Evolutionary conservation across 2,113 vertebrate species (phyloP), one percentile per base, ranked within the genome.

Genomic region (Brachyhypopomus occidentalis): DNA sequence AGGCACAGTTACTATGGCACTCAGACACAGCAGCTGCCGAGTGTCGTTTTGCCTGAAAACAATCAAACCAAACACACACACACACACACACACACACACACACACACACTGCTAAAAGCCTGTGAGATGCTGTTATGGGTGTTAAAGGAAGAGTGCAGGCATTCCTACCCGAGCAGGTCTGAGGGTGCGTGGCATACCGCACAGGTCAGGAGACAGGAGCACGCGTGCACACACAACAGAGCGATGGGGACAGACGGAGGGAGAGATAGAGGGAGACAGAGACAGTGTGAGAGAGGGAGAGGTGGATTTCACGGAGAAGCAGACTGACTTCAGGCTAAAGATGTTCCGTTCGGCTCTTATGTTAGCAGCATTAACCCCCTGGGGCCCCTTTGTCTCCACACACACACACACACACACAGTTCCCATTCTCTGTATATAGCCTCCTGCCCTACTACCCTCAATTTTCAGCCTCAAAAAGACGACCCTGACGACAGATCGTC

Each of bases 391-490:
- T 5, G 12, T 23, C 85, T 83, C 36, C 60, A 19, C n/a, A n/a
- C 19, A 79, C 78, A 77, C 17, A 30, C 70, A 75, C 69, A 78
- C 75, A 45, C 36, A 34, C 73, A 45, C 70, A 63, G 75, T 60
- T 25, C 82, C 69, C 55, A 52, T 77, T 80, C 77, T 64, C 75
- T 70, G 60, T 70, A 67, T 80, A 77, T 75, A 82, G 73, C 19
- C 8, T 22, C 84, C 83, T 90, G 91, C 76, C 89, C 92, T 85
- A 91, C 81, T 92, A 89, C 89, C 89, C 92, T 89, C 82, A 82
- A 89, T 92, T 85, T 75, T 58, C 77, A 82, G 84, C 84, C 52
- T 85, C 85, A 79, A 81, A 81, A 70, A 86, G 12, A 52, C 12
- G 8, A 14, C 9, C 45, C 45, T 30, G 55, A 48, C 38, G 36